Evolutionary conservation across 2,888 invertebrate genomes (phyloP), one percentile per base, ranked within the genome.

Genomic region (Epirrhoe tristata): DNA sequence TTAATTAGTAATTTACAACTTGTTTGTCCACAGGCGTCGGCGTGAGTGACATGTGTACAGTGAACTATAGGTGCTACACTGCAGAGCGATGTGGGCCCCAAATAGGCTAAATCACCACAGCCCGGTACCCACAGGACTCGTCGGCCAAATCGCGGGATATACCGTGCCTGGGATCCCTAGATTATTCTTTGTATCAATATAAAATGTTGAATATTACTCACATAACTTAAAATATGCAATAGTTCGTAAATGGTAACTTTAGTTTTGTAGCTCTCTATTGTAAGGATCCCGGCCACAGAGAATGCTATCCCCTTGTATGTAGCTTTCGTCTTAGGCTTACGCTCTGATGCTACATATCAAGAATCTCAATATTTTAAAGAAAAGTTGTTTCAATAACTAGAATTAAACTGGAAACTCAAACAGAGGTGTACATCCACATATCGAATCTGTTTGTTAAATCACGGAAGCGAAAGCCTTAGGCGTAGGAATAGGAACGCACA

Each of bases 1-100:
- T n/a, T n/a, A n/a, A n/a, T 34, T 52, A 43, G 39, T 34, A 17
- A n/a, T 32, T 2, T 0, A 7, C 3, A 24, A 24, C 24, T 24
- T 39, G 69, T 36, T 66, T 72, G 51, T 74, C 66, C 76, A 70
- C 59, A 81, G 83, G 80, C 74, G 68, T 71, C 63, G 59, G 61
- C 56, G 63, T 68, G 76, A 81, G 82, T 81, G 81, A 79, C 81
- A 80, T 78, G 83, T 92, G 91, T 91, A 91, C 88, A 91, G 90
- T 90, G 85, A 90, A 87, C 74, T 74, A 86, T 85, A 88, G 91
- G 91, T 91, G 91, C 91, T 91, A 91, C 82, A 82, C 81, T 77
- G 77, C 81, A 82, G 83, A 81, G 84, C 77, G 76, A 77, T 71
- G 80, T 72, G 76, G 77, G 72, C 69, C 71, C 58, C 53, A n/a